Percentiles rank a stretch among this genome's conserved stretches.
phyloP scores from a whole-genome alignment of 2,113 vertebrate genomes.

The Malurus cyaneus region DNA sequence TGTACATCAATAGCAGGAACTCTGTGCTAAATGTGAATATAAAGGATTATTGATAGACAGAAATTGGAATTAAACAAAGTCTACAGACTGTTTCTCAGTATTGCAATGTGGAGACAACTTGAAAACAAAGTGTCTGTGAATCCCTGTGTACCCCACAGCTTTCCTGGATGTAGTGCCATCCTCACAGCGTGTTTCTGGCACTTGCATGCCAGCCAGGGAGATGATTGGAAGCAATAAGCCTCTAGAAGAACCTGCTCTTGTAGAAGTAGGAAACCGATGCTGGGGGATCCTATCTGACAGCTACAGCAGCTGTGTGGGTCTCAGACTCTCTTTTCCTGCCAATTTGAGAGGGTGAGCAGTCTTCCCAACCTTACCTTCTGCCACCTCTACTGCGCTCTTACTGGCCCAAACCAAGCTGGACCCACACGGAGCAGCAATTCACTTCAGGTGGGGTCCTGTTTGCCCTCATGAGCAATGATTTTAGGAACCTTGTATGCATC shows the following conservation, averaged over 20 bases:
- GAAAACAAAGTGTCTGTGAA: not conserved
- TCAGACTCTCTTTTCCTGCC: not conserved
- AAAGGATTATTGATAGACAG: not conserved
- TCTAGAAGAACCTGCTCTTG: not conserved
- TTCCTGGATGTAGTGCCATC: not conserved
- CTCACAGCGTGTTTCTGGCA: not conserved
- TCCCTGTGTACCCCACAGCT: not conserved
- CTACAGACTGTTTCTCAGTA: not conserved
- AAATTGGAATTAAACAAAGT: not conserved
- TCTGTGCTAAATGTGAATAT: not conserved
- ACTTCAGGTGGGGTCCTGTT: not conserved
- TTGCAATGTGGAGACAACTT: not conserved
- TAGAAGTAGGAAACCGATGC: not conserved
- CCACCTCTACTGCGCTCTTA: not conserved
- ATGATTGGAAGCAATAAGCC: not conserved
- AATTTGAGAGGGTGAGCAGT: not conserved
- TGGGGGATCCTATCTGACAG: not conserved
- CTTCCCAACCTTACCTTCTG: not conserved
- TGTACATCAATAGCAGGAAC: not conserved
- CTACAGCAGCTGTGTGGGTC: not conserved
- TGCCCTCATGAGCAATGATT: not conserved
- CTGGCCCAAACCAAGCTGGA: not conserved
- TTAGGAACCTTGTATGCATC: not conserved
- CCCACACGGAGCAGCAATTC: not conserved
- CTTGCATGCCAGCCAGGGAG: not conserved